Evolutionary conservation across 2,113 vertebrate genomes (phyloP), one percentile per base, ranked within the genome.

Genomic region (Pleuronectes platessa): DNA sequence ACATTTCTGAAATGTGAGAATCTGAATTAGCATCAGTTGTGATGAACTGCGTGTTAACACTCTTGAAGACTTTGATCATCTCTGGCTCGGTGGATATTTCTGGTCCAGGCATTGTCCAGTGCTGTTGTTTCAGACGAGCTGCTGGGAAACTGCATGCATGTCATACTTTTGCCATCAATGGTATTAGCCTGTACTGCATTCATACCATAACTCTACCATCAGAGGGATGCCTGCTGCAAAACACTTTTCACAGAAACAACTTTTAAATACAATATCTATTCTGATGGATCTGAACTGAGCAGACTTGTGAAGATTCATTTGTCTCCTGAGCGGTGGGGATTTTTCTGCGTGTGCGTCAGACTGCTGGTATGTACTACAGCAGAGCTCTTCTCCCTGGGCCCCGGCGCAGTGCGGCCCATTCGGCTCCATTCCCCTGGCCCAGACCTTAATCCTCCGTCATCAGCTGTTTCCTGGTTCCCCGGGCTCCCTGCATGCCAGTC

Each of bases 391-490:
- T 79, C 68, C 59, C 15, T 12, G 0, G 61, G 15, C 71, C 47
- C 63, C 59, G 56, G 79, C 81, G 71, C 78, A 65, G 72, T 18
- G 0, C 26, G 71, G 76, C 74, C 74, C 85, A 62, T 76, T 76
- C 71, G 62, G 71, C 81, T 88, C 79, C 78, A 73, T 71, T 86
- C 74, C 68, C 76, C 68, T 65, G 70, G 76, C 65, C 83, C 76
- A 70, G 47, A 74, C 75, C 85, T 90, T 90, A 90, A 88, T 92
- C 83, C 92, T 77, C 87, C 63, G 71, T 90, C 92, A 93, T 93
- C 93, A 93, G 93, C 92, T 93, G 93, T 92, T 93, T 93, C 92
- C 90, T 91, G 84, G 79, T 85, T 82, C 68, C 78, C 76, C 2
- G 51, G 83, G 64, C 83, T 83, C 77, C 67, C 79, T 59, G 71